phyloP scores from a whole-genome alignment of 2,113 vertebrate species.

The Potamarius usumacintae region DNA sequence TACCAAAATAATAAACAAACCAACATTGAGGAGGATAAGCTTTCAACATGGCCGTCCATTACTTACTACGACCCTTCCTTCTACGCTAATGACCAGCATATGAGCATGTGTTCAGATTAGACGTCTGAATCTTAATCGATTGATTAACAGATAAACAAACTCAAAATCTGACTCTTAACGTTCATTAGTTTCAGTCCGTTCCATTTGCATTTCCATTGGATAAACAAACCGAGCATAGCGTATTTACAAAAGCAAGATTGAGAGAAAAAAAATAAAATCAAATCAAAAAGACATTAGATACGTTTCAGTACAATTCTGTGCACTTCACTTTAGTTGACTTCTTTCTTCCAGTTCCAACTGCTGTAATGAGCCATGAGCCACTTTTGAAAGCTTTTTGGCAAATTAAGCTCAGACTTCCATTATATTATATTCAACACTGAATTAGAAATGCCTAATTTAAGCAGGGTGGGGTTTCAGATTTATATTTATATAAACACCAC shows the following conservation, averaged over 20 bases:
- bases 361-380: constrained; percentile 61
- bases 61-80: constrained; percentile 11
- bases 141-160: background rate
- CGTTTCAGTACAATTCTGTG: constrained; percentile 60
- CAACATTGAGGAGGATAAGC: constrained; percentile 35
- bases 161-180: constrained; percentile 31
- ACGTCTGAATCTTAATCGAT: constrained; percentile 21
- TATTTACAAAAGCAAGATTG: constrained; percentile 57
- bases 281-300: constrained; percentile 46
- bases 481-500: constrained; percentile 54
- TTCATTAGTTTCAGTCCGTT: constrained; percentile 16
- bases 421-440: constrained; percentile 59
- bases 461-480: constrained; percentile 12
- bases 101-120: background rate
- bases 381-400: constrained; percentile 70
- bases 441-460: constrained; percentile 51
- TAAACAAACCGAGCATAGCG: constrained; percentile 26
- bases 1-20: background rate
- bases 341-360: constrained; percentile 33
- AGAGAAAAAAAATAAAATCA: constrained; percentile 44
- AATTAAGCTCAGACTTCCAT: constrained; percentile 58
- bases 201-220: constrained; percentile 14
- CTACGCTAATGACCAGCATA: background rate
- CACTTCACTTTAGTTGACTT: constrained; percentile 20
- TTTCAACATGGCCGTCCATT: background rate